Conservation (phyloP, 2,888 invertebrate species). For the Salpingus planirostris region DNA sequence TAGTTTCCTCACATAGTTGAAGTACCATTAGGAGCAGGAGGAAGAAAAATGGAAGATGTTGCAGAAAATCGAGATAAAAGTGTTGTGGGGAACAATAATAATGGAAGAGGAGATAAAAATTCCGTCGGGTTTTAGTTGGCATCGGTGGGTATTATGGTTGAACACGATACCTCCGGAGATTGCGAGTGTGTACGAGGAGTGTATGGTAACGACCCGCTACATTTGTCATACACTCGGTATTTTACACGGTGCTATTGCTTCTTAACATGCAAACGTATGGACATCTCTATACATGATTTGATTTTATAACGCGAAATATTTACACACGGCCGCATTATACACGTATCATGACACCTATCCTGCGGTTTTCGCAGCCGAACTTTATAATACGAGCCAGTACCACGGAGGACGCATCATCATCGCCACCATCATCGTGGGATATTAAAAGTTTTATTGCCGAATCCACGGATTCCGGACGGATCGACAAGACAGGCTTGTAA, state of each 20-base stretch:
- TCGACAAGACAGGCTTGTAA: too few species aligned
- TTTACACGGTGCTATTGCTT: constrained; percentile 33
- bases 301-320: constrained; percentile 30
- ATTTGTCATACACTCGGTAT: constrained; percentile 34
- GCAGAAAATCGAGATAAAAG: neutral
- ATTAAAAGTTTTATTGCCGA: too few species aligned
- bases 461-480: too few species aligned
- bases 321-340: constrained; percentile 23
- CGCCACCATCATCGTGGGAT: too few species aligned
- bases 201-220: constrained; percentile 26
- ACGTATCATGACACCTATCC: constrained; percentile 17
- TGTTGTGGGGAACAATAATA: too few species aligned
- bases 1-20: too few species aligned
- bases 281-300: constrained; percentile 29
- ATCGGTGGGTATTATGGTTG: constrained; percentile 8
- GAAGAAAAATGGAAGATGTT: constrained; percentile 1
- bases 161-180: constrained; percentile 30
- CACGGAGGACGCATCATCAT: too few species aligned
- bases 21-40: too few species aligned
- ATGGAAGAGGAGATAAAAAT: too few species aligned
- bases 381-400: too few species aligned
- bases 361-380: too few species aligned
- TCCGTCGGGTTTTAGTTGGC: constrained; percentile 2
- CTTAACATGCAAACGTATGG: constrained; percentile 32
- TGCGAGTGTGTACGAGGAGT: too few species aligned